Base-by-base conservation (phyloP, 2,113 vertebrate species). In the Platichthys stellatus region DNA sequence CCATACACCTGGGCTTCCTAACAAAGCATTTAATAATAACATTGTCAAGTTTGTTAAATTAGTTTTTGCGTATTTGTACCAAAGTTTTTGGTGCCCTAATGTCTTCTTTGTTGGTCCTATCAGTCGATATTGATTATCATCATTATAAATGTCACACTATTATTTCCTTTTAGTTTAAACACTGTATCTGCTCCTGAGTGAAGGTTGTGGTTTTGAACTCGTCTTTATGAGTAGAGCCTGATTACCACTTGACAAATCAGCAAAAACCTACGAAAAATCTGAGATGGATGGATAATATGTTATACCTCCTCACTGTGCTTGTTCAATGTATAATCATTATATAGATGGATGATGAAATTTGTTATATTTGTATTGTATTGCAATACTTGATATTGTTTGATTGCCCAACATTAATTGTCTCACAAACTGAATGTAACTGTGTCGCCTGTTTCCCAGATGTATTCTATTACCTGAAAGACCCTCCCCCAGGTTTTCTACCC, bases 381-480 rank as follows among this genome's bases (percentile, higher is more conserved):
- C 35, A 38, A 38, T 9, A 10, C 18, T 7, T 51, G 17, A 18
- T 17, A 51, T 18, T 7, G 15, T 51, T 51, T 18, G 18, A 51
- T 51, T 51, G 47, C 18, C 47, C 8, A 43, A 43, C 40, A 43
- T 2, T 13, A 43, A 43, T 43, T 43, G 40, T 43, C 40, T 43
- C 40, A 54, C 51, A 54, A 54, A 54, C 18, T 54, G 13, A 20
- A 59, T 59, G 57, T 31, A 24, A 40, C 12, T 84, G 6, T 84
- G 9, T 75, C 38, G 15, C 23, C n/a, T 67, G 20, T 90, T 81
- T 76, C 38, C 72, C 75, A 98, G 97, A 97, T 94, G 82, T 93
- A 14, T 97, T 94, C 72, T 81, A 95, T 85, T 98, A 96, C 92
- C 87, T 98, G 84, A 96, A 95, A 93, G 95, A 96, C 80, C 96